Conservation (phyloP, 2,113 vertebrate genomes). For the Dascyllus trimaculatus region DNA sequence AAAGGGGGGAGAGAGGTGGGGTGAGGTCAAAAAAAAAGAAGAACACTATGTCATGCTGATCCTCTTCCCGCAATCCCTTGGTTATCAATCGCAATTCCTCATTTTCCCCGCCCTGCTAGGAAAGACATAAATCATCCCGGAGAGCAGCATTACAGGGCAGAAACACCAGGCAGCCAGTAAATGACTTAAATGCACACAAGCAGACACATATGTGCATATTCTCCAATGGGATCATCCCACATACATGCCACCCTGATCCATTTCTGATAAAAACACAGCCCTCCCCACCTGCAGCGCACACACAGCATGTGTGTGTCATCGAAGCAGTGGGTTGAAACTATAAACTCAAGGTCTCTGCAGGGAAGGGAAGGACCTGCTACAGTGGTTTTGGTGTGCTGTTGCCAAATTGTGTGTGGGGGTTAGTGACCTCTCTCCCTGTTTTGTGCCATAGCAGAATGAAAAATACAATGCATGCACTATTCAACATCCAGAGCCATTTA, state of each 20-base stretch:
- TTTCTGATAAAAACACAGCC: slow-evolving; percentile 15
- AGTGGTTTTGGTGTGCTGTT: slow-evolving; percentile 35
- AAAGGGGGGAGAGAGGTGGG: slow-evolving; percentile 2
- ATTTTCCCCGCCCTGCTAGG: slow-evolving; percentile 47
- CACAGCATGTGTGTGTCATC: slow-evolving; percentile 14
- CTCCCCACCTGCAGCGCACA: slow-evolving; percentile 6
- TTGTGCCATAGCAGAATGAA: slow-evolving; percentile 4
- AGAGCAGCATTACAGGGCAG: slow-evolving; percentile 56
- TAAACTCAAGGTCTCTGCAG: slow-evolving; percentile 58
- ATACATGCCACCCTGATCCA: background rate
- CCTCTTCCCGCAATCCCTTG: slow-evolving; percentile 49
- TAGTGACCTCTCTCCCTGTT: slow-evolving; percentile 42
- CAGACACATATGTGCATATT: background rate
- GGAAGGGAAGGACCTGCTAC: background rate
- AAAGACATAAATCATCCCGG: slow-evolving; percentile 48
- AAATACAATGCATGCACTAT: slow-evolving; percentile 18
- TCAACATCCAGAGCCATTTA: background rate
- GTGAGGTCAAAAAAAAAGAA: slow-evolving; percentile 19
- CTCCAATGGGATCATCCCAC: slow-evolving; percentile 3
- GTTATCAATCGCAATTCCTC: slow-evolving; percentile 33
- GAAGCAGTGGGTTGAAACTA: slow-evolving; percentile 33
- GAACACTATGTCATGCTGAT: slow-evolving; percentile 51
- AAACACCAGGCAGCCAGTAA: slow-evolving; percentile 20
- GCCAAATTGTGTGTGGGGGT: slow-evolving; percentile 20
- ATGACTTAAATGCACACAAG: slow-evolving; percentile 1